These are phyloP conservation scores for Amphiura filiformis DNA, from an alignment of 35 echinoderm and acorn worm genomes.

Conservation along the genomic window DNA sequence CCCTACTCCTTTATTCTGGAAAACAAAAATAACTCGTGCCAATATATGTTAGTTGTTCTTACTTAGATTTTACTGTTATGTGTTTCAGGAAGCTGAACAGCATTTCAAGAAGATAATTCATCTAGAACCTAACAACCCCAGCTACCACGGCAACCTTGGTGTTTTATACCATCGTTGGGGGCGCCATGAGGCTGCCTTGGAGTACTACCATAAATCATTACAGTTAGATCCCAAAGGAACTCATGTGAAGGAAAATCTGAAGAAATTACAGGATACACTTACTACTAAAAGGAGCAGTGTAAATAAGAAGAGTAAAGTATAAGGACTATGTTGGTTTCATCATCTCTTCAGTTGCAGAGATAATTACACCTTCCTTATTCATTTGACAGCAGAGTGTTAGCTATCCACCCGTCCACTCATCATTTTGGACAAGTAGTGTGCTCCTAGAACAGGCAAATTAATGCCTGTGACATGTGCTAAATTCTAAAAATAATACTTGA, in stretches of 20 bases:
- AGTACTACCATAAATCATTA: slow-evolving; percentile 57
- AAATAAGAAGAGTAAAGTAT: not conserved
- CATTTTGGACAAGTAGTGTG: too few relatives aligned
- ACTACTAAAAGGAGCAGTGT: not conserved
- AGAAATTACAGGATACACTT: slow-evolving; percentile 54
- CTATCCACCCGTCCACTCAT: too few relatives aligned
- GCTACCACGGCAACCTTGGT: slow-evolving; percentile 84
- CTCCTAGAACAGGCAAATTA: too few relatives aligned
- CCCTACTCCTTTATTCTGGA: too few relatives aligned
- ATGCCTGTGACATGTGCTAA: too few relatives aligned
- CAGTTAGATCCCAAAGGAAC: slow-evolving; percentile 50
- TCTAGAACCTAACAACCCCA: slow-evolving; percentile 31
- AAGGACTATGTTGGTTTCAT: not conserved
- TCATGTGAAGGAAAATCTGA: slow-evolving; percentile 49
- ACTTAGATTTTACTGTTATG: too few relatives aligned
- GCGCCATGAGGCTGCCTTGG: slow-evolving; percentile 51
- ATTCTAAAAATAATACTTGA: too few relatives aligned
- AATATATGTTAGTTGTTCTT: too few relatives aligned
- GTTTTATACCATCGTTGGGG: slow-evolving; percentile 95
- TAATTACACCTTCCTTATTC: not conserved
- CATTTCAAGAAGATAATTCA: slow-evolving; percentile 68
- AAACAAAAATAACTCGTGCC: too few relatives aligned
- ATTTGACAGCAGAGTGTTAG: not conserved
- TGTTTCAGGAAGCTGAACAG: slow-evolving; percentile 94
- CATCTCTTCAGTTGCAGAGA: not conserved